Evolutionary conservation across 2,113 vertebrate species (phyloP).

Genomic region (Alligator sinensis): DNA sequence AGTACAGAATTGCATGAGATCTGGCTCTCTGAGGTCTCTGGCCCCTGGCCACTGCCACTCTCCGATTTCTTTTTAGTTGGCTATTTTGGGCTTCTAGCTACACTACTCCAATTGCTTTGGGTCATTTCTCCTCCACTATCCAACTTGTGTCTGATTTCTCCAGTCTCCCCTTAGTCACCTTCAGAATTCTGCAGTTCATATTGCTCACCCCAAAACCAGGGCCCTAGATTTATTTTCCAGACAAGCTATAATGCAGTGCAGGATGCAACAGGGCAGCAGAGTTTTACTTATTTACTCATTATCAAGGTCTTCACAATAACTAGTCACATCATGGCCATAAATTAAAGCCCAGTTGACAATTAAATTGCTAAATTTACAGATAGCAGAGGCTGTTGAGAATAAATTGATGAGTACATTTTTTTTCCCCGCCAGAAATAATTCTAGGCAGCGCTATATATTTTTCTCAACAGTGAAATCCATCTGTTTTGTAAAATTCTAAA

Average conservation of each 20-base stretch:
- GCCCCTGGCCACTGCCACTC: background rate
- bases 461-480: background rate
- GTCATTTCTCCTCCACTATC: background rate
- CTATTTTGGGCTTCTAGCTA: background rate
- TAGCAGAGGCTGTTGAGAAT: background rate
- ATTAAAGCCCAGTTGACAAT: background rate
- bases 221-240: background rate
- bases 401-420: background rate
- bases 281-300: background rate
- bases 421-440: background rate
- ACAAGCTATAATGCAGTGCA: background rate
- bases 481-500: background rate
- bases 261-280: background rate
- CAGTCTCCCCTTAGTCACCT: background rate
- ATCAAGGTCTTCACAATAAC: background rate
- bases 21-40: background rate
- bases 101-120: background rate
- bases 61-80: background rate
- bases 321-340: background rate
- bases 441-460: background rate
- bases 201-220: background rate
- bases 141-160: conserved; percentile 12
- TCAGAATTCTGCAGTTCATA: background rate
- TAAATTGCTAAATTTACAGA: background rate
- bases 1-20: background rate